Base-by-base conservation (phyloP, 2,888 invertebrate genomes). In the Eremobia ochroleuca region DNA sequence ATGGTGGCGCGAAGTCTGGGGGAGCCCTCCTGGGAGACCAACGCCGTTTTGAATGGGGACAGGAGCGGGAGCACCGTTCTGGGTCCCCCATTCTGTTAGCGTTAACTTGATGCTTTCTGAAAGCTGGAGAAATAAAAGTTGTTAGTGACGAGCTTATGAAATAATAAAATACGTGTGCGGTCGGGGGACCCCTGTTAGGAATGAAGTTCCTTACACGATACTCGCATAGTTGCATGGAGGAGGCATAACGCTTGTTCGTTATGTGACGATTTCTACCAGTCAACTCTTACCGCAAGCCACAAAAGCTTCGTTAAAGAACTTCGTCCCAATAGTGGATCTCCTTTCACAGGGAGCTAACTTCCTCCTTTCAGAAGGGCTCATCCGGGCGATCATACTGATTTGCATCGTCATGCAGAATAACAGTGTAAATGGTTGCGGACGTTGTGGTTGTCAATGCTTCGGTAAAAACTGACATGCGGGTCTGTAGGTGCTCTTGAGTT, bases 91-190 rank as follows among this genome's bases (percentile, higher is more conserved):
- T 92, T 97, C 97, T 58, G 96, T 92, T 11, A 97, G 90, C 0
- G 97, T 97, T n/a, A 97, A 88, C 85, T 97, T 97, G 82, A 97
- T 96, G 90, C 97, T 96, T 82, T 97, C 97, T 85, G 97, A 96
- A 89, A 97, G 91, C 97, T 97, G 92, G n/a, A 91, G 90, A 76
- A 40, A 80, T 15, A 28, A 9, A 37, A 0, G 73, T 66, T 13
- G 52, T 73, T 70, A 69, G 15, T 40, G 13, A 65, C 31, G 6
- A 55, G 11, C 25, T 52, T 15, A 13, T 18, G 9, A 31, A 59
- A 31, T 59, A 59, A 59, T 52, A n/a, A n/a, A n/a, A n/a, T n/a
- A n/a, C n/a, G n/a, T n/a, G n/a, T n/a, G n/a, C n/a, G n/a, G n/a
- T n/a, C n/a, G n/a, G n/a, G n/a, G n/a, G n/a, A n/a, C n/a, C 15